These are phyloP conservation scores for Eudyptes chrysolophus DNA, from an alignment of 2,113 vertebrate species.

Conservation along the genomic window DNA sequence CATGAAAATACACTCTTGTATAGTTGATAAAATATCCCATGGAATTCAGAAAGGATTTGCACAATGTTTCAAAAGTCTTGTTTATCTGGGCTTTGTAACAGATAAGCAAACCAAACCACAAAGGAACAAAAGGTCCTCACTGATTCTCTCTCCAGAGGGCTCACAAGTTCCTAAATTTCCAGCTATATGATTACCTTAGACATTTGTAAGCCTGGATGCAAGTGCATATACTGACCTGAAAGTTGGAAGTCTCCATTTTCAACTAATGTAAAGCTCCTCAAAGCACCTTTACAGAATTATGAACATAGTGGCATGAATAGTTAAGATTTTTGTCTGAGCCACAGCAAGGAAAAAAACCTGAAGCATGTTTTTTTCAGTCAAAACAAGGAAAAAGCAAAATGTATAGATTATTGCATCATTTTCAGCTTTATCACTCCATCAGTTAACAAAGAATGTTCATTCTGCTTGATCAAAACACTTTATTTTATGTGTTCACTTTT, in stretches of 20 bases:
- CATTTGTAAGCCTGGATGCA: fast-evolving
- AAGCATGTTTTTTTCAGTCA: background rate
- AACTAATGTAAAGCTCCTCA: background rate
- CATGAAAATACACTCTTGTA: background rate
- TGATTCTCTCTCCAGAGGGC: background rate
- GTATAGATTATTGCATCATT: background rate
- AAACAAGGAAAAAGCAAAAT: background rate
- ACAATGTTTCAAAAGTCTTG: background rate
- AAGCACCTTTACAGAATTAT: background rate
- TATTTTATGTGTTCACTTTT: background rate
- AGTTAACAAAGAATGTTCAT: background rate
- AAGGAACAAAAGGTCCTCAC: background rate
- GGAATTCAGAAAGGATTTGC: background rate
- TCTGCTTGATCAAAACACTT: background rate
- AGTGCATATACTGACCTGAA: background rate
- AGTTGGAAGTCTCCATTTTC: background rate
- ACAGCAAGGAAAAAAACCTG: background rate
- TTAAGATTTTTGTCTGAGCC: background rate
- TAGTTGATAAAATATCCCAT: background rate
- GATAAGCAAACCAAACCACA: background rate
- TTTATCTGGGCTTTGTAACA: background rate
- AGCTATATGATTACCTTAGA: background rate
- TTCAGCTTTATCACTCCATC: background rate
- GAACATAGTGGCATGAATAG: background rate
- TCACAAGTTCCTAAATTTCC: background rate